A percentile compares a stretch with the other conserved stretches of the same genome.
Conservation (phyloP, 1,140 invertebrate species). For the Macrocentrus cingulum region DNA sequence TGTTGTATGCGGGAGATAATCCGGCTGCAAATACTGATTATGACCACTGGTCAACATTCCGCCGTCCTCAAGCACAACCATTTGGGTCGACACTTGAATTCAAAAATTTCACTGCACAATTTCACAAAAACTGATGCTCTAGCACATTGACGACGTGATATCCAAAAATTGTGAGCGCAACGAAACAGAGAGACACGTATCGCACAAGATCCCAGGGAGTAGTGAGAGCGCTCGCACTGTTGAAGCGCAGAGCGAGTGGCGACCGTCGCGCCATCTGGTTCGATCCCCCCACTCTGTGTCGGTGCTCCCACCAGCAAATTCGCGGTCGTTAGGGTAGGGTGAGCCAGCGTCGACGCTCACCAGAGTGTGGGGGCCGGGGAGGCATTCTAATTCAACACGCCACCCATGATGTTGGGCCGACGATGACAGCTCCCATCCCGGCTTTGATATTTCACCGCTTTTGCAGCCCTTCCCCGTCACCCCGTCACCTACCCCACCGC, state of each 20-base stretch:
- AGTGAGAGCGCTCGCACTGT: slow-evolving; percentile 37
- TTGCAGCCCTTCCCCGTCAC: slow-evolving; percentile 53
- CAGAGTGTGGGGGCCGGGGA: slow-evolving; percentile 46
- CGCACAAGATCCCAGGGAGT: slow-evolving; percentile 45
- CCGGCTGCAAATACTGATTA: slow-evolving; percentile 91
- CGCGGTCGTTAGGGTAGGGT: slow-evolving; percentile 49
- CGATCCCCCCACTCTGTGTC: slow-evolving; percentile 13
- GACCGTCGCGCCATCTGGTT: slow-evolving; percentile 40
- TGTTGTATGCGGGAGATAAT: slow-evolving; percentile 87
- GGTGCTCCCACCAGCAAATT: slow-evolving; percentile 33
- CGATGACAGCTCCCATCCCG: slow-evolving; percentile 66
- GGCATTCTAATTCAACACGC: slow-evolving; percentile 64
- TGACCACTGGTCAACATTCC: slow-evolving; percentile 86
- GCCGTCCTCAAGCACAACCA: slow-evolving; percentile 89
- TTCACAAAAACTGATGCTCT: too few relatives aligned
- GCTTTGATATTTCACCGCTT: slow-evolving; percentile 64
- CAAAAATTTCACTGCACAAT: not conserved
- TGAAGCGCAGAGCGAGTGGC: slow-evolving; percentile 23
- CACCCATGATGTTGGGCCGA: slow-evolving; percentile 68
- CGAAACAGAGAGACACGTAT: slow-evolving; percentile 32
- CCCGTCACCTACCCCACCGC: slow-evolving; percentile 25
- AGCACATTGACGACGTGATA: not conserved
- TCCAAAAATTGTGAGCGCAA: not conserved
- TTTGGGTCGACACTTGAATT: slow-evolving; percentile 59
- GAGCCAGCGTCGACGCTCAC: slow-evolving; percentile 50